Percentiles rank a stretch among this genome's conserved stretches.
Conservation (phyloP, 2,113 vertebrate species). For the Emberiza fucata region DNA sequence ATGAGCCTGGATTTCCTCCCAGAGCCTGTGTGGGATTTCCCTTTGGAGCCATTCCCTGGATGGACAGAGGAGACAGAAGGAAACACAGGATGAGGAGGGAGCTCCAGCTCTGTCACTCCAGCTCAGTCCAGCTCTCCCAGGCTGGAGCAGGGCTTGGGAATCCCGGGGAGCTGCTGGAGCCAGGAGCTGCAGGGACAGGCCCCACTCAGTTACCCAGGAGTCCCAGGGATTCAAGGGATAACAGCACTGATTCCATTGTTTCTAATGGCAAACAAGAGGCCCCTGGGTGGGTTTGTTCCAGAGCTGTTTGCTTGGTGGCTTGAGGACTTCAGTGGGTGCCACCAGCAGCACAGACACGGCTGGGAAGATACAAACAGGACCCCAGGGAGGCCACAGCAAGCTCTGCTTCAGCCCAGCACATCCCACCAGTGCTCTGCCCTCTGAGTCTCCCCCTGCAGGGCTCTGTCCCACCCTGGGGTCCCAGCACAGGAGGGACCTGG, state of each 20-base stretch:
- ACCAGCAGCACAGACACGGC: background rate
- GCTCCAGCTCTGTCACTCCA: background rate
- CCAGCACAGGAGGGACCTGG: background rate
- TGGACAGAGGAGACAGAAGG: background rate
- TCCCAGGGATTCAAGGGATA: background rate
- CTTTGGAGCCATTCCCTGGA: slow-evolving; percentile 57
- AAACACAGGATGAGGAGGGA: background rate
- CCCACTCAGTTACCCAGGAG: background rate
- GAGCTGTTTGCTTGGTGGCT: background rate
- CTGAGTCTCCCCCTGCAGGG: background rate
- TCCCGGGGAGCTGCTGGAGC: background rate
- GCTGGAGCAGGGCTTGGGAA: background rate
- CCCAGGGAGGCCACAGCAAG: background rate
- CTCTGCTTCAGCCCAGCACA: background rate
- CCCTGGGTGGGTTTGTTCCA: background rate
- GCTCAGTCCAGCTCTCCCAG: background rate
- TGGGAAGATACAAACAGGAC: accelerated
- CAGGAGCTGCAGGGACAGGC: background rate
- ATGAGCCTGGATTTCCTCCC: slow-evolving; percentile 84
- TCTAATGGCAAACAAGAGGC: background rate
- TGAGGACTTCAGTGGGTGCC: background rate
- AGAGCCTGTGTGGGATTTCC: slow-evolving; percentile 61
- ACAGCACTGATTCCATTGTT: background rate
- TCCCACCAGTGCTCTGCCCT: background rate
- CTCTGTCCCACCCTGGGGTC: too few relatives aligned